Base-by-base conservation (phyloP, 2,888 invertebrate species). In the Caenorhabditis afra region DNA sequence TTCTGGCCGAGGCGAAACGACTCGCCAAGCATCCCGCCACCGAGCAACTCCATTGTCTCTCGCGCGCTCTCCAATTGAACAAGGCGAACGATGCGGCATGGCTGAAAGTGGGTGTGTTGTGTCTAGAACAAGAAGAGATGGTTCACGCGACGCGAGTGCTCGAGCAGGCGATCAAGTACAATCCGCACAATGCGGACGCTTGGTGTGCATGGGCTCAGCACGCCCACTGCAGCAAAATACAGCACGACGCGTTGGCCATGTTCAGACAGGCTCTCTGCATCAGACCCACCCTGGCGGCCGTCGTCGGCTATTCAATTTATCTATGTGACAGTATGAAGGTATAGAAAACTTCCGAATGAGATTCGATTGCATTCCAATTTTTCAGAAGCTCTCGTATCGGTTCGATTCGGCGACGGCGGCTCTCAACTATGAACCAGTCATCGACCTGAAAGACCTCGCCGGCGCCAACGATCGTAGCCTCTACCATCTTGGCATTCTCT, bases 161-260 rank as follows among this genome's bases (percentile, higher is more conserved):
- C 16, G 84, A 84, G 47, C 76, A 70, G 18, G 53, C 75, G 1
- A 61, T 84, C 62, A 82, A 81, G 22, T 74, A 78, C 70, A 79
- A 84, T 57, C 82, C 84, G n/a, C 71, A 83, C 23, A 81, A 77
- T 62, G 68, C 80, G 7, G 71, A 73, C 39, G 79, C 79, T 0
- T 84, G 84, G 84, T 81, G 82, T 44, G 58, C 68, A 3, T 84
- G 82, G 81, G 81, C 84, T 8, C 62, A 62, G 12, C 66, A 76
- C 20, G 84, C 84, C 11, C 79, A 82, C 37, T 10, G 64, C 1
- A 37, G 53, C 7, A 41, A 23, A 7, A 45, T 45, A 1, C 5
- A n/a, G 8, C 37, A 70, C 50, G 82, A 82, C 20, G 81, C 84
- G 1, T 23, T 45, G 50, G 66, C 68, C 3, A 82, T 84, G 82